Conservation (phyloP, 2,113 vertebrate genomes). For the Hippocampus mohnikei region DNA sequence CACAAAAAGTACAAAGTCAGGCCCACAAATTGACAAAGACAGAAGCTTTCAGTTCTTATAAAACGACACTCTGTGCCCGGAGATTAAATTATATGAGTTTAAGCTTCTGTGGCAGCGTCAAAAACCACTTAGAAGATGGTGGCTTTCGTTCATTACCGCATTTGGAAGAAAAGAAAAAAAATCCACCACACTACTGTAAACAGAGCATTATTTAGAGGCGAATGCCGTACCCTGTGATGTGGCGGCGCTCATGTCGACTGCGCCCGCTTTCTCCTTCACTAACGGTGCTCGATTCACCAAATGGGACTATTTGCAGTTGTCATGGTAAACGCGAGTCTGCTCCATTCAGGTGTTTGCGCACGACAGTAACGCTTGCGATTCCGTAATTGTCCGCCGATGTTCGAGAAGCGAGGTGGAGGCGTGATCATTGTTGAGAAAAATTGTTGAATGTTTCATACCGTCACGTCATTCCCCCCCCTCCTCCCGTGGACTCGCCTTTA, state of each 20-base stretch:
- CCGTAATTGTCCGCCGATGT: not conserved
- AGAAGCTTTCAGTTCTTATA: not conserved
- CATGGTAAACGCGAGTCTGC: not conserved
- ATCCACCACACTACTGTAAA: not conserved
- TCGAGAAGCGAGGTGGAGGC: constrained; percentile 3
- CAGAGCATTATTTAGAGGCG: not conserved
- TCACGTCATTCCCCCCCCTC: not conserved
- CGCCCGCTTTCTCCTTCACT: not conserved
- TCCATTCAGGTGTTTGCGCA: not conserved
- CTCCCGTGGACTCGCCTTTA: constrained; percentile 19
- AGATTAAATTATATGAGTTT: constrained; percentile 4
- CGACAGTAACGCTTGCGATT: not conserved
- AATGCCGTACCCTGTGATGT: not conserved
- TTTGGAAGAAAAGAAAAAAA: not conserved
- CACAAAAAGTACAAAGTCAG: not conserved
- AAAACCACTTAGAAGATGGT: not conserved
- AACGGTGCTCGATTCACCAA: not conserved
- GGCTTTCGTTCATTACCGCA: not conserved
- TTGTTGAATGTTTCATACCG: constrained; percentile 3
- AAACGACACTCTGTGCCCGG: not conserved
- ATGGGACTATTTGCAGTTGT: constrained; percentile 14
- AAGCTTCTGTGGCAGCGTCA: not conserved
- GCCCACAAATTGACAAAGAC: not conserved
- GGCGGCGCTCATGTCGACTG: not conserved
- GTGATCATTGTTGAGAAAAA: not conserved